Evolutionary conservation across 2,113 vertebrate species (phyloP).

Genomic region (Psophia crepitans): DNA sequence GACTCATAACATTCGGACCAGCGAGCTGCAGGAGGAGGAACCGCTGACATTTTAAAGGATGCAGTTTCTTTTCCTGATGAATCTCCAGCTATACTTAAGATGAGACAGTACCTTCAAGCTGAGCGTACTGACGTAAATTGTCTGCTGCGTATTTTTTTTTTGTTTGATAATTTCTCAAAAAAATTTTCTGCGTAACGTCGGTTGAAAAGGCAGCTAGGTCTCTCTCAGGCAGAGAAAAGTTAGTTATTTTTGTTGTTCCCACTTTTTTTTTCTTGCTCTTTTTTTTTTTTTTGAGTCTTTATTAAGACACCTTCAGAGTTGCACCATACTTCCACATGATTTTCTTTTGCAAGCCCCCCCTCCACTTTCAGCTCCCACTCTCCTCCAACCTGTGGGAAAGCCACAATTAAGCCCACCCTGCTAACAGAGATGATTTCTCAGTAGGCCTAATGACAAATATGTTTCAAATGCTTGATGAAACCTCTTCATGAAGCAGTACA

Average conservation of each 20-base stretch:
- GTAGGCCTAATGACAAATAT: not conserved
- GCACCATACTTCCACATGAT: not conserved
- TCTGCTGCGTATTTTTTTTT: not conserved
- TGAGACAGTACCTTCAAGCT: not conserved
- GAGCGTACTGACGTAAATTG: not conserved
- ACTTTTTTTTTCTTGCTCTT: not conserved
- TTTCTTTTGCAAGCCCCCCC: not conserved
- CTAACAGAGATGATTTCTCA: slow-evolving; percentile 14
- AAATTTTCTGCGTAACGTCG: not conserved
- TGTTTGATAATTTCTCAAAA: not conserved
- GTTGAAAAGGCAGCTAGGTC: not conserved
- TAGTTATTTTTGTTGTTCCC: not conserved
- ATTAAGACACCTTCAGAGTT: not conserved
- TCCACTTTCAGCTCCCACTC: not conserved
- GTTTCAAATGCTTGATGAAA: not conserved
- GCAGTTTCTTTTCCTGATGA: not conserved
- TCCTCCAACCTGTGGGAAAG: slow-evolving; percentile 6
- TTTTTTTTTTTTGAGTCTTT: not conserved
- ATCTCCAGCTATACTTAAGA: not conserved
- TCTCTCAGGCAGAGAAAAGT: not conserved
- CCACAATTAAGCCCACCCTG: not conserved
- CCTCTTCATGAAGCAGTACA: not conserved
- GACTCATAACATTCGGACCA: not conserved
- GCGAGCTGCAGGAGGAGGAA: not conserved
- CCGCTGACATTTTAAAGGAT: not conserved